phyloP scores from a whole-genome alignment of 2,113 vertebrate species.

The Embiotoca jacksoni region DNA sequence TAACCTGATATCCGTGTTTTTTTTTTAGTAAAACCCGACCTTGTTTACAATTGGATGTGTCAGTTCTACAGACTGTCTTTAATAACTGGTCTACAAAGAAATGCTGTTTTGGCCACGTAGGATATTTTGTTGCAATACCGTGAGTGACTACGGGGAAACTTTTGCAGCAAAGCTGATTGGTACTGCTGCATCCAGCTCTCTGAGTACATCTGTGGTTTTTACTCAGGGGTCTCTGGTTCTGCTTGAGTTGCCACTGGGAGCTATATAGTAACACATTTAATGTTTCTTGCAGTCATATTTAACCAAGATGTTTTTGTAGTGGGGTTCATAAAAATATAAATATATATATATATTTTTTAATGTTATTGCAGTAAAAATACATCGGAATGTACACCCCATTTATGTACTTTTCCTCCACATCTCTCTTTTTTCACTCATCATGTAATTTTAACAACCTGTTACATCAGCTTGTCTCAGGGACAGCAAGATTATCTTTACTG shows the following conservation, averaged over 20 bases:
- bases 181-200: neutral
- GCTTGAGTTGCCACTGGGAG: neutral
- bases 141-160: too few species aligned
- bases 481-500: constrained; percentile 53
- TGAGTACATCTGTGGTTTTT: neutral
- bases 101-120: too few species aligned
- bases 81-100: too few species aligned
- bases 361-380: neutral
- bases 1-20: too few species aligned
- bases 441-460: constrained; percentile 71
- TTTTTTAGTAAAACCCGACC: too few species aligned
- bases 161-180: too few species aligned
- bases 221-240: neutral
- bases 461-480: constrained; percentile 67
- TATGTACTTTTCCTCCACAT: neutral
- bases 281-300: neutral
- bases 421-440: constrained; percentile 6
- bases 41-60: too few species aligned
- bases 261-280: neutral
- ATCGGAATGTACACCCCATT: constrained; percentile 2
- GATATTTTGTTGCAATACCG: too few species aligned
- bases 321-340: constrained; percentile 5
- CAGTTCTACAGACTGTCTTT: too few species aligned
- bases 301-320: neutral
- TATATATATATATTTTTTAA: neutral